Evolutionary conservation across 2,888 invertebrate species (phyloP), one percentile per base, ranked within the genome.

Genomic region (Scotopteryx bipunctaria): DNA sequence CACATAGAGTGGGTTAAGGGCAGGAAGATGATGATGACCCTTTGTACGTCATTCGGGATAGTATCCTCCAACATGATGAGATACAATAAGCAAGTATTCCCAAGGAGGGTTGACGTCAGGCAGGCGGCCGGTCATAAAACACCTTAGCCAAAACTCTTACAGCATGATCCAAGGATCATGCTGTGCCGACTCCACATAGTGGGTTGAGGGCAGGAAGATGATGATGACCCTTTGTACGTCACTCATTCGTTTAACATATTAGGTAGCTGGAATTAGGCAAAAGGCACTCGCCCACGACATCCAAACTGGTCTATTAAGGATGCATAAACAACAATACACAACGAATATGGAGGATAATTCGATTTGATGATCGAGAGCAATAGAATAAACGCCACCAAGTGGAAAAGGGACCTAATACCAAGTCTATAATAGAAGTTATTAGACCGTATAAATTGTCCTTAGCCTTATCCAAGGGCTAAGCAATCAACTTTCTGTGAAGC

Each of bases 271-370:
- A 56, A 43, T 40, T 38, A 57, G 53, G 49, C 55, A 32, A 47
- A 11, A 56, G 40, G n/a, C 21, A 15, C 31, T 47, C 59, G 49
- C 61, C 59, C 58, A 64, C 52, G 5, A 32, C 55, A 46, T 54
- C 63, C 57, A 59, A 50, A 44, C 48, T 44, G 60, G 44, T 57
- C 59, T 55, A 59, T 62, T 63, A 61, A 55, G 52, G 43, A 35
- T 53, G 31, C 59, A 56, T 55, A 54, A 58, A 62, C 44, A 55
- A 53, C 53, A 11, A 38, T 59, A 49, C 42, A 55, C 46, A 36
- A 58, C 37, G 25, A 46, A 42, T 53, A 50, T 31, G 40, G 32
- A 48, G 44, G 49, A 42, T 57, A 61, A 61, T 54, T 57, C 60
- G 54, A 61, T 57, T 50, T 43, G 44, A 56, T 21, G 41, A 49